Base-by-base conservation (phyloP, 2,113 vertebrate species). In the Scomber japonicus region DNA sequence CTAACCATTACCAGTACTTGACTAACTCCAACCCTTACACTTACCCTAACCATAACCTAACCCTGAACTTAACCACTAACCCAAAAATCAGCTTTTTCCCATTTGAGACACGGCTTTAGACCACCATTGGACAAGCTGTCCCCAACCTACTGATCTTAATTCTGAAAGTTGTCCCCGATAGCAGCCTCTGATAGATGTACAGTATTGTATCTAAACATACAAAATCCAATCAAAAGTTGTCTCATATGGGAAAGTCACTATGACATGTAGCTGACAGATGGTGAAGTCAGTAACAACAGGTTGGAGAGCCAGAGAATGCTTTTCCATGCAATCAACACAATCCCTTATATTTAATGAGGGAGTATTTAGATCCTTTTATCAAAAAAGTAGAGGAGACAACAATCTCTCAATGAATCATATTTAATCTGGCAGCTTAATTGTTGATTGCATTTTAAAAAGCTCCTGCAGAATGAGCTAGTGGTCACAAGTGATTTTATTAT, bases 391-490 rank as follows among this genome's bases (percentile, higher is more conserved):
- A 64, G 31, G 15, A 15, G 1, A 45, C 27, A 60, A 19, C 31
- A 45, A 11, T 54, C 5, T 72, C 13, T 15, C 15, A 6, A 54
- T 51, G 11, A 62, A 61, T 72, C 17, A 62, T 51, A 55, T 67
- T 67, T 59, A 27, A 44, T 63, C 11, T 45, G 9, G 64, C 3
- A 57, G 35, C 4, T 46, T 75, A 3, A 50, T 19, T 8, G 14
- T 9, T 67, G 49, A 73, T 62, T 57, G 35, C 2, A 3, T 70
- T 75, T 79, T 27, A 63, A 31, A 27, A 50, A 49, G 17, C 30
- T 48, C 19, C 45, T 63, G 11, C 57, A 68, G 19, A 19, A 8
- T 16, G 12, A 44, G 9, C 16, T 60, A 17, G 53, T 21, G 71
- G 8, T 46, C 16, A 68, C 55, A n/a, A 16, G n/a, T 40, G 27